A percentile compares a stretch with the other conserved stretches of the same genome.
These are phyloP conservation scores for Palloptera scutellata DNA, from an alignment of 2,888 invertebrate genomes.

Conservation along the genomic window DNA sequence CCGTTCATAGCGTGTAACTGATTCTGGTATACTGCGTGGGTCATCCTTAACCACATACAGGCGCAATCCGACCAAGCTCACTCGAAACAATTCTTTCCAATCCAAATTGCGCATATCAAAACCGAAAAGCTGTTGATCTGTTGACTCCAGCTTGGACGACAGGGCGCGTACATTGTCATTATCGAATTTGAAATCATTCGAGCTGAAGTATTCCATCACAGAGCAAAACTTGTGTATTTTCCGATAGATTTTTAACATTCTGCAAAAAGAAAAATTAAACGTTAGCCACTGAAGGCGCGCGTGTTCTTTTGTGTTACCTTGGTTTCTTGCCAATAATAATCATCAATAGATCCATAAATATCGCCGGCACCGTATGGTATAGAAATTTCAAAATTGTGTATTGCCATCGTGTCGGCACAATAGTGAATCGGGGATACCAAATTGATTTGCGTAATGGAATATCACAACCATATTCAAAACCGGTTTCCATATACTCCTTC, in stretches of 20 bases:
- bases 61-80: slow-evolving; percentile 78
- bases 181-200: slow-evolving; percentile 76
- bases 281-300: not conserved
- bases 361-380: slow-evolving; percentile 73
- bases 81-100: slow-evolving; percentile 68
- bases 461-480: slow-evolving; percentile 65
- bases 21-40: slow-evolving; percentile 73
- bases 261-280: slow-evolving; percentile 54
- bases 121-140: slow-evolving; percentile 71
- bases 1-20: slow-evolving; percentile 72
- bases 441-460: slow-evolving; percentile 74
- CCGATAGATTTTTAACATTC: slow-evolving; percentile 80
- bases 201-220: slow-evolving; percentile 81
- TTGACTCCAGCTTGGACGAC: slow-evolving; percentile 62
- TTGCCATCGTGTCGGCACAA: slow-evolving; percentile 65
- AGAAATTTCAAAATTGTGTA: slow-evolving; percentile 67
- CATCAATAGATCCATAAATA: slow-evolving; percentile 68
- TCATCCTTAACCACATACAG: slow-evolving; percentile 83
- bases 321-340: slow-evolving; percentile 58
- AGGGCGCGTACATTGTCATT: slow-evolving; percentile 69
- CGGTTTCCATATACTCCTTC: slow-evolving; percentile 71
- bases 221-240: slow-evolving; percentile 84
- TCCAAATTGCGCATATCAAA: slow-evolving; percentile 78
- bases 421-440: slow-evolving; percentile 72
- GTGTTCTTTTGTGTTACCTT: slow-evolving; percentile 54